Evolutionary conservation across 2,113 vertebrate genomes (phyloP).

Genomic region (Caranx ignobilis): DNA sequence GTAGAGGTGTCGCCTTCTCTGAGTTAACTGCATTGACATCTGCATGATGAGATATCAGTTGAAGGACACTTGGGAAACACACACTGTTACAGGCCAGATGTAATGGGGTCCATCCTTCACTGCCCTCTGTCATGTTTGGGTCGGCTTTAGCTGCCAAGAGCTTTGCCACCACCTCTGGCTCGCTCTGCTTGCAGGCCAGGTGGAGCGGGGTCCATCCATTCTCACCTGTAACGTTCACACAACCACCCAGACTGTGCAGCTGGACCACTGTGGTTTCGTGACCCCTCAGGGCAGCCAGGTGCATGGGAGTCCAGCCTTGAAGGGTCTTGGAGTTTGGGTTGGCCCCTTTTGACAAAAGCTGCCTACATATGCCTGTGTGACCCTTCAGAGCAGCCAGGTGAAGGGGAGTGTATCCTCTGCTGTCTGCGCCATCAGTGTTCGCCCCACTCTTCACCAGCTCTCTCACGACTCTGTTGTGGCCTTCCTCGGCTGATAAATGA

Average conservation of each 20-base stretch:
- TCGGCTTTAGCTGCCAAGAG: slow-evolving; percentile 85
- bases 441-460: slow-evolving; percentile 82
- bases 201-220: slow-evolving; percentile 88
- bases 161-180: slow-evolving; percentile 73
- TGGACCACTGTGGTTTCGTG: slow-evolving; percentile 83
- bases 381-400: slow-evolving; percentile 85
- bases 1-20: slow-evolving; percentile 84
- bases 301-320: slow-evolving; percentile 89
- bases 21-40: slow-evolving; percentile 84
- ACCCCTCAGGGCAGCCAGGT: slow-evolving; percentile 87
- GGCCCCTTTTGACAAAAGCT: slow-evolving; percentile 83
- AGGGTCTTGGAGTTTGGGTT: slow-evolving; percentile 78
- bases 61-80: slow-evolving; percentile 81
- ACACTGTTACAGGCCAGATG: slow-evolving; percentile 85
- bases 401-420: slow-evolving; percentile 83
- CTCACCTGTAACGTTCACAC: slow-evolving; percentile 78
- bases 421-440: slow-evolving; percentile 73
- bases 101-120: slow-evolving; percentile 85
- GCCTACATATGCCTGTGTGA: slow-evolving; percentile 88
- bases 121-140: slow-evolving; percentile 81
- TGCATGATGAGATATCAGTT: slow-evolving; percentile 83
- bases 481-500: slow-evolving; percentile 86
- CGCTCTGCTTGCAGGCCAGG: slow-evolving; percentile 83
- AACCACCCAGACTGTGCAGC: slow-evolving; percentile 78
- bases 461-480: slow-evolving; percentile 88